Conservation (phyloP, 2,888 invertebrate genomes). For the Cetonia aurata region DNA sequence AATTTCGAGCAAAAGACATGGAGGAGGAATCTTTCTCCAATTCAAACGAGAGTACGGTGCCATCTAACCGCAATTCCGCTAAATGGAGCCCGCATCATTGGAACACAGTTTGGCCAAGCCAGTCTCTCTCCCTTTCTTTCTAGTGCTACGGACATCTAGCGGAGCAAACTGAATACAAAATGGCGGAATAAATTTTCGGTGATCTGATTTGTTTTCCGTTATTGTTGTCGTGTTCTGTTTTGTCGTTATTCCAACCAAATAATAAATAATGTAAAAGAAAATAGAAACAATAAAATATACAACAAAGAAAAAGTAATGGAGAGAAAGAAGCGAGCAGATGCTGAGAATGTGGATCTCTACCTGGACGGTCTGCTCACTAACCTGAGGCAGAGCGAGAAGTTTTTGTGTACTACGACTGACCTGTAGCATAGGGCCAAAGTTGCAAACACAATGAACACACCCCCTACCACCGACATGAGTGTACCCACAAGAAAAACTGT, state of each 20-base stretch:
- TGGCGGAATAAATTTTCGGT: slow-evolving; percentile 33
- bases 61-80: slow-evolving; percentile 27
- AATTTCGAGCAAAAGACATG: no score
- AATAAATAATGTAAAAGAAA: slow-evolving; percentile 54
- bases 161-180: slow-evolving; percentile 56
- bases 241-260: slow-evolving; percentile 46
- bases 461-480: slow-evolving; percentile 99
- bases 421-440: slow-evolving; percentile 99
- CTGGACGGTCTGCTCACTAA: slow-evolving; percentile 93
- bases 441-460: slow-evolving; percentile 98
- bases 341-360: slow-evolving; percentile 70
- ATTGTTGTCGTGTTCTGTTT: slow-evolving; percentile 6
- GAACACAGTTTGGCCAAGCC: slow-evolving; percentile 34
- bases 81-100: neutral
- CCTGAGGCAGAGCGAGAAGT: slow-evolving; percentile 98
- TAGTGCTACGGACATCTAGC: slow-evolving; percentile 61
- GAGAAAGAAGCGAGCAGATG: slow-evolving; percentile 59
- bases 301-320: slow-evolving; percentile 32
- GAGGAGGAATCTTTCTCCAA: neutral
- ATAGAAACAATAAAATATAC: slow-evolving; percentile 10
- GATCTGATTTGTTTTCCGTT: neutral
- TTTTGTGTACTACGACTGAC: slow-evolving; percentile 99
- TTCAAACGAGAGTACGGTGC: slow-evolving; percentile 39
- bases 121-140: slow-evolving; percentile 38
- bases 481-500: slow-evolving; percentile 97